A percentile compares a stretch with the other conserved stretches of the same genome.
Evolutionary conservation across 2,888 invertebrate species (phyloP).

Genomic region (Eudasyphora cyanicolor): DNA sequence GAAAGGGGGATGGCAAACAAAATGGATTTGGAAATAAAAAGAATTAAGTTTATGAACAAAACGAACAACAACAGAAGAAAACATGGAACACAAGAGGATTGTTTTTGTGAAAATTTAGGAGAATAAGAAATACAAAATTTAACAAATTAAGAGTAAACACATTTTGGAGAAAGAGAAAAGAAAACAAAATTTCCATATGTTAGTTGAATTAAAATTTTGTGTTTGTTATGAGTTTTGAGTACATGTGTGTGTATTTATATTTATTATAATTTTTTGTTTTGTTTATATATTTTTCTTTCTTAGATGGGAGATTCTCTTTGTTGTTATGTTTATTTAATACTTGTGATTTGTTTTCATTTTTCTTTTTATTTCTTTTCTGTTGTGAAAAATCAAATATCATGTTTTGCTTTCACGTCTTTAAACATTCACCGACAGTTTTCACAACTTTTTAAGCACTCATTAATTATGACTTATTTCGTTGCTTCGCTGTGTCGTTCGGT

Average conservation of each 20-base stretch:
- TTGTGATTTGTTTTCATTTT: constrained; percentile 51
- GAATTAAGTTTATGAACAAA: constrained; percentile 23
- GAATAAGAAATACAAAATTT: constrained; percentile 6
- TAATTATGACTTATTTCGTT: constrained; percentile 20
- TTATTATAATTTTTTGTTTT: constrained; percentile 44
- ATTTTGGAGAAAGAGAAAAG: constrained; percentile 19
- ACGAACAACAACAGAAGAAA: constrained; percentile 28
- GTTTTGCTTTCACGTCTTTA: constrained; percentile 42
- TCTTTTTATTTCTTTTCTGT: too few relatives aligned
- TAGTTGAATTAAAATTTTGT: constrained; percentile 45
- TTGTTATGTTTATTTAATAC: constrained; percentile 47
- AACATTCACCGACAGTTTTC: constrained; percentile 35
- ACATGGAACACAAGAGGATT: constrained; percentile 11
- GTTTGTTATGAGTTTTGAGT: not conserved
- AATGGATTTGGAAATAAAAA: constrained; percentile 28
- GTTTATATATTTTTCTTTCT: constrained; percentile 62
- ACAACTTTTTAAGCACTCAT: constrained; percentile 27
- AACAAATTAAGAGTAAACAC: constrained; percentile 30
- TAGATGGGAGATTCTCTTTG: constrained; percentile 63
- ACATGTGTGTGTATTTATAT: constrained; percentile 34
- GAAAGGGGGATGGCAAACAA: constrained; percentile 49
- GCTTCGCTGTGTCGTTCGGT: too few relatives aligned
- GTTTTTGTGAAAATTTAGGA: constrained; percentile 21
- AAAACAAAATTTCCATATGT: constrained; percentile 41
- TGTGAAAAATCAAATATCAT: constrained; percentile 54